Percentiles rank a stretch among this genome's conserved stretches.
Evolutionary conservation across 1,140 invertebrate species (phyloP).

Genomic region (Dendrolimus kikuchii): DNA sequence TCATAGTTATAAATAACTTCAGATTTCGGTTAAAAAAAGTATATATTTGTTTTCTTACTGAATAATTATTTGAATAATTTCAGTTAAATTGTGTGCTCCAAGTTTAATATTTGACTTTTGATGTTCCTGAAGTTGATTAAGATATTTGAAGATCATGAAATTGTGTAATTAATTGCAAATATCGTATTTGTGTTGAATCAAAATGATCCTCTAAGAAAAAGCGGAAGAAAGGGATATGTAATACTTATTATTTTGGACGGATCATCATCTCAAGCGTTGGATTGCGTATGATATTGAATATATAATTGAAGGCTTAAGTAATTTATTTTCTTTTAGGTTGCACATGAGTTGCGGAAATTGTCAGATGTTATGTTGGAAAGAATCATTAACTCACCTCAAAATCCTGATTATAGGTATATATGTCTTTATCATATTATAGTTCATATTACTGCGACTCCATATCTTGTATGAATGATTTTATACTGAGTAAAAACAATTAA

Average conservation of each 20-base stretch:
- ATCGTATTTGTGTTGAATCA: background rate
- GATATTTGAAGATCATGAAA: background rate
- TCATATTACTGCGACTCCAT: no score
- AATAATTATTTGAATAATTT: background rate
- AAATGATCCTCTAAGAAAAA: background rate
- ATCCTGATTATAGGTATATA: conserved; percentile 35
- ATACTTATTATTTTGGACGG: no score
- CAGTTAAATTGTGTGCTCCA: no score
- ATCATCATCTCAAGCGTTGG: no score
- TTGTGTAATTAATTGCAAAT: background rate
- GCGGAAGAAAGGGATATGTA: background rate
- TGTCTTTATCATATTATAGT: no score
- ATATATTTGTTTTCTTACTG: background rate
- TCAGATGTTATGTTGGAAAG: conserved; percentile 44
- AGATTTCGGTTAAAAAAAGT: background rate
- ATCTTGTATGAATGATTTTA: no score
- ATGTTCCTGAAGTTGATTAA: background rate
- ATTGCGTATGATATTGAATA: no score
- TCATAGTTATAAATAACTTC: background rate
- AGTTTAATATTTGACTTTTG: background rate
- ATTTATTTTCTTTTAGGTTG: conserved; percentile 23
- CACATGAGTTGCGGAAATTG: conserved; percentile 43
- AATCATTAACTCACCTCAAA: conserved; percentile 37
- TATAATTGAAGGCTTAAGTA: background rate
- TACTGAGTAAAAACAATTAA: no score